A percentile compares a stretch with the other conserved stretches of the same genome.
These are phyloP conservation scores for Autographa pulchrina DNA, from an alignment of 2,888 invertebrate genomes.

Conservation along the genomic window DNA sequence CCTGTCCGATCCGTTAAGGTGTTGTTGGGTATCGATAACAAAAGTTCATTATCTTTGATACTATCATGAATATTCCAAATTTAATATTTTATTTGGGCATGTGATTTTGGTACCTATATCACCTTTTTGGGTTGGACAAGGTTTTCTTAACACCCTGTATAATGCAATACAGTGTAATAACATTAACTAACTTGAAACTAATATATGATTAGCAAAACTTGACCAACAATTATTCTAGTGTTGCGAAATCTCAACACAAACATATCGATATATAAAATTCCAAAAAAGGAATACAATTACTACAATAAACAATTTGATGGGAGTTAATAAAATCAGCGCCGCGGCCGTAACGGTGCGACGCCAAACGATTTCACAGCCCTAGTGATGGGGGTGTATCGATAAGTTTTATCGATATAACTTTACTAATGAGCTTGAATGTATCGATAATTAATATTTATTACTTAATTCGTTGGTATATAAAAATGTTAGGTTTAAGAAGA, in stretches of 20 bases:
- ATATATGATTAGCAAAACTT: not conserved
- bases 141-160: no score
- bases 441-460: no score
- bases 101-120: no score
- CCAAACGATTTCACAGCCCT: slow-evolving; percentile 49
- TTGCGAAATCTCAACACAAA: slow-evolving; percentile 28
- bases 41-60: no score
- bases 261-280: slow-evolving; percentile 37
- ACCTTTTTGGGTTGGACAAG: no score
- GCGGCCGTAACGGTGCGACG: slow-evolving; percentile 40
- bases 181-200: not conserved
- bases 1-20: no score
- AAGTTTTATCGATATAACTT: slow-evolving; percentile 29
- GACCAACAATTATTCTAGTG: not conserved
- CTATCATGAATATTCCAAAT: no score
- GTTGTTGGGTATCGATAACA: no score
- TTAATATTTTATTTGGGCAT: no score
- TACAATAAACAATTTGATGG: slow-evolving; percentile 64
- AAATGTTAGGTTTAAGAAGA: no score
- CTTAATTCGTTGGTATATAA: no score
- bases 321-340: slow-evolving; percentile 70
- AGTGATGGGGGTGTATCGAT: slow-evolving; percentile 39
- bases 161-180: no score
- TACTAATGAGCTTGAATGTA: slow-evolving; percentile 6
- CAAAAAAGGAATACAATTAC: slow-evolving; percentile 27